Base-by-base conservation (phyloP, 1,140 invertebrate genomes). In the Drosophila funebris region DNA sequence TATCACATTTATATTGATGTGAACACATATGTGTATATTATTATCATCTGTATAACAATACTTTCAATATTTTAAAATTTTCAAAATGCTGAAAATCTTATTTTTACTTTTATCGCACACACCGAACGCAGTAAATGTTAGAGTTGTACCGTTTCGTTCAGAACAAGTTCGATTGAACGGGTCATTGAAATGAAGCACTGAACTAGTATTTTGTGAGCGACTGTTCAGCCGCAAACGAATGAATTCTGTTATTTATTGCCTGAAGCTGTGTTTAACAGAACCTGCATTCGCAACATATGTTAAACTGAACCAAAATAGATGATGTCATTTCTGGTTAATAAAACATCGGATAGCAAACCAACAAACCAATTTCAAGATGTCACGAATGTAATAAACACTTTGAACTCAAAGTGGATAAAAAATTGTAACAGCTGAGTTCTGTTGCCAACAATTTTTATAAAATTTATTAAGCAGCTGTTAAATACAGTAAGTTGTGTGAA, bases 91-190 rank as follows among this genome's bases (percentile, higher is more conserved):
- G 20, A 53, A 61, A 69, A 43, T 50, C 20, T 16, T 71, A 36
- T 50, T 52, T 57, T 57, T 54, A 18, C 41, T 57, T 64, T 57
- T 57, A 31, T 66, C 61, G 18, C 61, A 64, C 60, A 71, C 37
- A 64, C 68, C 50, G 48, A 54, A 70, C 60, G 58, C 58, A 69
- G 50, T 46, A 48, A 48, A 64, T 64, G 61, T 54, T 50, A 66
- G 27, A 50, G 48, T 52, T 52, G 27, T 33, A 31, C n/a, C 27
- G 27, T 14, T 31, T 52, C 9, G 27, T 50, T 50, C 46, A 31
- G 27, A 31, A 50, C 46, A 50, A 31, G 46, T 50, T 50, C 27
- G 31, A 6, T 50, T 50, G 27, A 50, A 31, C 46, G 14, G 13
- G 13, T 13, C 46, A 31, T 9, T 33, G n/a, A 29, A 50, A 16